Evolutionary conservation across 2,797 vertebrate species (phyloP), one percentile per base, ranked within the genome.

Genomic region (Chrosomus eos): DNA sequence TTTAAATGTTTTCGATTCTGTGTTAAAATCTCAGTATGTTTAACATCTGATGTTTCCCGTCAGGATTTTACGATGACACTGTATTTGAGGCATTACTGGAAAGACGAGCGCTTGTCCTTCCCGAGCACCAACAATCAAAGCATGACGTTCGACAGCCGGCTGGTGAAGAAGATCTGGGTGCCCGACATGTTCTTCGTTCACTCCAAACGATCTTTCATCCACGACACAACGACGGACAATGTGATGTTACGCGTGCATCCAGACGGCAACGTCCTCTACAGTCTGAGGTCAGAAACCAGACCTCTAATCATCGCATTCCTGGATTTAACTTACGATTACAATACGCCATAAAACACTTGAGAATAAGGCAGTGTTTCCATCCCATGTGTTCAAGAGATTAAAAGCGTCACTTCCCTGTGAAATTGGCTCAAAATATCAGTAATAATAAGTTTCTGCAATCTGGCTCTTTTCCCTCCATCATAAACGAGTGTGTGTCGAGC

Each of bases 181-280:
- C 98, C 98, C 0, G 98, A 99, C 91, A 98, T 99, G 97, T 99
- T 99, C 90, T 99, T 99, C 0, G 98, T 99, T 81, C 98, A 99
- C 91, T 99, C 98, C 55, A 99, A 99, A 90, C 95, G 97, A 76
- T 99, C 98, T 31, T 99, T 99, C 90, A 99, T 99, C 91, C 98
- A 99, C 0, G 98, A 99, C 93, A 99, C 98, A 79, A 99, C 98
- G 26, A 99, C 97, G 0, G 98, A 99, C 88, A 99, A 99, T 0
- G 96, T 99, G 90, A 99, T 99, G 98, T 94, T 99, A 86, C 95
- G 98, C 9, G 97, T 99, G 68, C 97, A 98, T 90, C 98, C 98
- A 0, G 97, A 99, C 0, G 98, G 98, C 84, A 97, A 97, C 58
- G 98, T 99, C 70, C 97, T 99, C 85, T 99, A 99, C 93, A 99